phyloP scores from a whole-genome alignment of 2,113 vertebrate species.

The Cinclus cinclus region DNA sequence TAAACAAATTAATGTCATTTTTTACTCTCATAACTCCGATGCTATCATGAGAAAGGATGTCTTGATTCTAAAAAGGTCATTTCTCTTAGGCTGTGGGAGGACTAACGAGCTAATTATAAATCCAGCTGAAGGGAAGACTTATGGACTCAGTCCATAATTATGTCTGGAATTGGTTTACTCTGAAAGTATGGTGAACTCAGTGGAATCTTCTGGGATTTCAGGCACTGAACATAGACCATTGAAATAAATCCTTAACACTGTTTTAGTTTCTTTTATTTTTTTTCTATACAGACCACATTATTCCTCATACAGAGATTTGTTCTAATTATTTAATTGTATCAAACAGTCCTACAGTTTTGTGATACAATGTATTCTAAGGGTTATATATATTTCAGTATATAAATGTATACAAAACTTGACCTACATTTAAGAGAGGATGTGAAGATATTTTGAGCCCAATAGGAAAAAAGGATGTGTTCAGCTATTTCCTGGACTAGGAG shows the following conservation, averaged over 20 bases:
- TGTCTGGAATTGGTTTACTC: background rate
- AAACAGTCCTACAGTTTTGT: background rate
- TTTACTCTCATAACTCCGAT: background rate
- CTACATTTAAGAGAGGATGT: background rate
- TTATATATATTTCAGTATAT: background rate
- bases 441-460: background rate
- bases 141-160: background rate
- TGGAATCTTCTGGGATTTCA: background rate
- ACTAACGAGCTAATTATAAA: slow-evolving; percentile 35
- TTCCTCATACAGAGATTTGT: background rate
- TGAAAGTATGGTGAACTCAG: background rate
- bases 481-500: background rate
- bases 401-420: background rate
- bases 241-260: background rate
- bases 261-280: background rate
- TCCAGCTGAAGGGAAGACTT: slow-evolving; percentile 11
- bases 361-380: background rate
- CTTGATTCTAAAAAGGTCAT: background rate
- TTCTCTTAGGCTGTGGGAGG: background rate
- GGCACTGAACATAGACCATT: background rate
- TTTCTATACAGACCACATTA: background rate
- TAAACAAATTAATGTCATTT: background rate
- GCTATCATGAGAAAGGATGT: background rate
- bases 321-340: background rate
- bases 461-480: background rate